phyloP scores from a whole-genome alignment of 2,888 invertebrate species.

The Torymus tubicola region DNA sequence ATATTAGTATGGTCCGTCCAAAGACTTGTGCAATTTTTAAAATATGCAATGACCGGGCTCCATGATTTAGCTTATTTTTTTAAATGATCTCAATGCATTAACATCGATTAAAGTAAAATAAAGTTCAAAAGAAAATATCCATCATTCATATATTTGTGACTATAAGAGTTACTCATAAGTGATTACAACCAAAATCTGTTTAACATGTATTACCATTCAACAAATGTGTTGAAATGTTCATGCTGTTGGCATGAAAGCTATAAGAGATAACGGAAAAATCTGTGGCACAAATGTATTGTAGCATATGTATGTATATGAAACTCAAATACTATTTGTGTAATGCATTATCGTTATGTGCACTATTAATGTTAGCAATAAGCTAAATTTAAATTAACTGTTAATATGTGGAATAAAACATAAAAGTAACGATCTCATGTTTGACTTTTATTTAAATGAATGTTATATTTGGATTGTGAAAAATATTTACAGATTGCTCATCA shows the following conservation, averaged over 20 bases:
- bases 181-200: slow-evolving; percentile 23
- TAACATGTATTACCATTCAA: slow-evolving; percentile 29
- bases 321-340: slow-evolving; percentile 53
- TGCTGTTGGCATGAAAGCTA: slow-evolving; percentile 27
- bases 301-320: slow-evolving; percentile 51
- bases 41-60: slow-evolving; percentile 26
- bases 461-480: slow-evolving; percentile 26
- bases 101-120: slow-evolving; percentile 4
- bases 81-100: slow-evolving; percentile 42
- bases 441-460: slow-evolving; percentile 50
- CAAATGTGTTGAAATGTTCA: slow-evolving; percentile 18
- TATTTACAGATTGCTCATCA: slow-evolving; percentile 29
- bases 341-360: slow-evolving; percentile 48
- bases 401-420: slow-evolving; percentile 51
- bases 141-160: not conserved
- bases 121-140: not conserved
- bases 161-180: not conserved
- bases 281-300: slow-evolving; percentile 53
- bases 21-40: slow-evolving; percentile 48
- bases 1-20: slow-evolving; percentile 66
- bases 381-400: slow-evolving; percentile 49
- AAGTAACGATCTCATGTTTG: slow-evolving; percentile 29
- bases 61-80: slow-evolving; percentile 50
- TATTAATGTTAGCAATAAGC: slow-evolving; percentile 56
- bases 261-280: slow-evolving; percentile 37